Conservation (phyloP, 2,888 invertebrate species). For the Lydus trimaculatus region DNA sequence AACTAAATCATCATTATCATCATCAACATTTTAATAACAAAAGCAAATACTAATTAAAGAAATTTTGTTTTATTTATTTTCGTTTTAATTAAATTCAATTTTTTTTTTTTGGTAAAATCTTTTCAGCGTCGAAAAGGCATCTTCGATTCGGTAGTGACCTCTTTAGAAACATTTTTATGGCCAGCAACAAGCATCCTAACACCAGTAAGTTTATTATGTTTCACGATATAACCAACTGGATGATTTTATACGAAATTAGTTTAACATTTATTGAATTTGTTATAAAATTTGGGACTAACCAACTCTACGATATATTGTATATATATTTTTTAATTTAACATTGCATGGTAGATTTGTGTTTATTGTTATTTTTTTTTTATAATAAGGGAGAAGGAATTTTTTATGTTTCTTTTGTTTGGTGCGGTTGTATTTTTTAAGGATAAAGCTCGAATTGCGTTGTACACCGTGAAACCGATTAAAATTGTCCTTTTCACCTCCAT, state of each 20-base stretch:
- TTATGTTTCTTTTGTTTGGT: neutral
- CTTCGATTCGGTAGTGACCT: slow-evolving; percentile 52
- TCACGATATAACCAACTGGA: slow-evolving; percentile 13
- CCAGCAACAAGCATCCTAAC: slow-evolving; percentile 51
- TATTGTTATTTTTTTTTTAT: neutral
- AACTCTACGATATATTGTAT: too few species aligned
- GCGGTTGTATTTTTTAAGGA: neutral
- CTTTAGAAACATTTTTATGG: slow-evolving; percentile 53
- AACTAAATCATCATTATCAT: neutral
- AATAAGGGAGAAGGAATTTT: too few species aligned
- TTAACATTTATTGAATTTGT: neutral
- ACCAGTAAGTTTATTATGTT: slow-evolving; percentile 47
- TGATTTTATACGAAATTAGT: neutral
- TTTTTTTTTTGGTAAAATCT: slow-evolving; percentile 29
- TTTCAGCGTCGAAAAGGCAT: slow-evolving; percentile 48
- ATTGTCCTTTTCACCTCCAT: too few species aligned
- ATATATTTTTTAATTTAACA: slow-evolving; percentile 23
- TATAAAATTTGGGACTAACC: slow-evolving; percentile 21
- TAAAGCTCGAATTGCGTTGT: neutral
- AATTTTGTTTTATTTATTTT: neutral
- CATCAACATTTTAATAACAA: neutral
- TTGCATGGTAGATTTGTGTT: slow-evolving; percentile 23
- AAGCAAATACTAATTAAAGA: neutral
- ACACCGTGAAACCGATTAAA: too few species aligned
- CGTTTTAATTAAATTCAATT: neutral